Base-by-base conservation (phyloP, 2,888 invertebrate genomes). In the Ctena decussata region DNA sequence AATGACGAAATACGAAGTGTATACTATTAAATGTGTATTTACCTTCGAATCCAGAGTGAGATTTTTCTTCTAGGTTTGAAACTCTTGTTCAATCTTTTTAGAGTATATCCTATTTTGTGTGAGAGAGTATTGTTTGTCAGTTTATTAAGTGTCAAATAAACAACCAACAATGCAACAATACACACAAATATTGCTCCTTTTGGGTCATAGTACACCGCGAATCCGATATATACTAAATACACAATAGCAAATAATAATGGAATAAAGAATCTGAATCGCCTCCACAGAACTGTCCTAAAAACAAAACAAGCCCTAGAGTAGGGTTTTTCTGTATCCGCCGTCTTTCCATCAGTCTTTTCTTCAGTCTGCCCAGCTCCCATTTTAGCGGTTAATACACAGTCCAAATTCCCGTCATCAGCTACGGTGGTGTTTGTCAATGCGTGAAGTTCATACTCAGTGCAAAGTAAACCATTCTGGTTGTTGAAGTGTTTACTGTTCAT, bases 131-230 rank as follows among this genome's bases (percentile, higher is more conserved):
- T 73, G 21, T 53, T 72, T 2, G 85, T 77, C 27, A 82, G 35
- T 46, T 37, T 27, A 57, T 85, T 85, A 0, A 85, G 27, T 18
- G 71, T 44, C 46, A 80, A 41, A 30, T 49, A 73, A 0, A 73
- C 35, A 0, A 77, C 37, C 32, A 85, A 70, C 8, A 57, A 35
- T 6, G 77, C 76, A 46, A 85, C 24, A 30, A 79, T 39, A 18
- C 82, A 76, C 21, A 85, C 82, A 69, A 82, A 85, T 12, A 77
- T 75, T 2, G 80, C 71, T 21, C 77, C 44, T 35, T 44, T 21
- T 27, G 82, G 79, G 39, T 85, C 78, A 24, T 74, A 70, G 44
- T 82, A 82, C 21, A 85, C 32, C n/a, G 77, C 76, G 80, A 82
- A 85, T 6, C 76, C 85, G 27, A 80, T 21, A 46, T 82, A 85